These are phyloP conservation scores for Cotesia vestalis DNA, from an alignment of 1,140 invertebrate genomes.

Conservation along the genomic window DNA sequence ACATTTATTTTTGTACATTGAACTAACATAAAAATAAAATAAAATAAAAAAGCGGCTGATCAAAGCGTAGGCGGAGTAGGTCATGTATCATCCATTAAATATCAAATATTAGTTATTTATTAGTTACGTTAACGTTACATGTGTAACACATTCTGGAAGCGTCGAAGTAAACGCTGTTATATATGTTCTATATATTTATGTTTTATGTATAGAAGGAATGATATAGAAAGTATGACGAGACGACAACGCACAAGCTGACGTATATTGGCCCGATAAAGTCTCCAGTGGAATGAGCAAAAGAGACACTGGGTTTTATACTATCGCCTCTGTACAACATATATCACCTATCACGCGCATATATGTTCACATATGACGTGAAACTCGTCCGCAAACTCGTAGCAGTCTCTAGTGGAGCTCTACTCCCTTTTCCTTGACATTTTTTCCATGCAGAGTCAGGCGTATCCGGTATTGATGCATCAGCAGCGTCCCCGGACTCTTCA, in stretches of 20 bases:
- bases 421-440: constrained; percentile 26
- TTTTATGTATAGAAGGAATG: not conserved
- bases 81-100: too few relatives aligned
- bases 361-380: not conserved
- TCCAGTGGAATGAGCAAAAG: not conserved
- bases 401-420: not conserved
- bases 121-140: too few relatives aligned
- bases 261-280: not conserved
- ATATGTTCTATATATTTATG: too few relatives aligned
- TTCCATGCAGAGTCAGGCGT: constrained; percentile 34
- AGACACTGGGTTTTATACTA: too few relatives aligned
- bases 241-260: constrained; percentile 10
- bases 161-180: too few relatives aligned
- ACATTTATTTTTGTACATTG: too few relatives aligned
- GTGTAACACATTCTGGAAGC: too few relatives aligned
- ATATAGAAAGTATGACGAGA: constrained; percentile 25
- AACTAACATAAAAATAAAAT: too few relatives aligned
- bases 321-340: not conserved
- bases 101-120: too few relatives aligned
- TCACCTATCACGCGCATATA: constrained; percentile 11
- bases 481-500: constrained; percentile 3
- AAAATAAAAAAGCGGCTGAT: too few relatives aligned
- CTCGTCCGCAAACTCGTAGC: constrained; percentile 4
- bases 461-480: constrained; percentile 43
- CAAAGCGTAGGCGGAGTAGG: too few relatives aligned